Evolutionary conservation across 2,888 invertebrate genomes (phyloP).

Genomic region (Eremobia ochroleuca): DNA sequence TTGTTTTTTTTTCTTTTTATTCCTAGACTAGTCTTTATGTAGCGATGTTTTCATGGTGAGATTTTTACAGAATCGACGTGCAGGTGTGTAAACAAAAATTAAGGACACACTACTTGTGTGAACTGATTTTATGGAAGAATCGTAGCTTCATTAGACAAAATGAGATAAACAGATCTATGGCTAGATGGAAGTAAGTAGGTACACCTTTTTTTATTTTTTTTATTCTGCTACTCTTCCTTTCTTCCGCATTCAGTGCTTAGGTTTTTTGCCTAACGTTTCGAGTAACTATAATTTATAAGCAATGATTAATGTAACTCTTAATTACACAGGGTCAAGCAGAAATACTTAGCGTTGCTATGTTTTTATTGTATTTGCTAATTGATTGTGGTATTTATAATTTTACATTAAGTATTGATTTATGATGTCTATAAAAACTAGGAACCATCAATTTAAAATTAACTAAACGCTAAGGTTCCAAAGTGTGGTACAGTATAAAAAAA

Average conservation of each 20-base stretch:
- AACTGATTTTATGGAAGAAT: background rate
- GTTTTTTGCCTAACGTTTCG: background rate
- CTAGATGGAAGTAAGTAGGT: background rate
- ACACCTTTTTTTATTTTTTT: background rate
- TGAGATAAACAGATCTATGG: background rate
- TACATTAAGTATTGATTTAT: background rate
- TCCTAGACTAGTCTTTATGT: too few relatives aligned
- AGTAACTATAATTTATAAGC: background rate
- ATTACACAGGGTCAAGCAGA: constrained; percentile 28
- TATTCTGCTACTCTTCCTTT: background rate
- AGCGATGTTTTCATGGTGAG: too few relatives aligned
- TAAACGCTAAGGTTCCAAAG: too few relatives aligned
- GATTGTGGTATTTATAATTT: background rate
- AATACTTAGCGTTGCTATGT: background rate
- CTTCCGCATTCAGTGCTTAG: background rate
- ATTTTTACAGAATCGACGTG: too few relatives aligned
- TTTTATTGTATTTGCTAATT: constrained; percentile 21
- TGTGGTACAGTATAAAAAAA: too few relatives aligned
- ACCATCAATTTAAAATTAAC: background rate
- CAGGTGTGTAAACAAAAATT: too few relatives aligned
- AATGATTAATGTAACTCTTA: constrained; percentile 15
- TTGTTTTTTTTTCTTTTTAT: too few relatives aligned
- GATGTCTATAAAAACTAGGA: background rate
- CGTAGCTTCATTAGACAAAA: background rate
- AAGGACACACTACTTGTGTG: background rate